Base-by-base conservation (phyloP, 2,888 invertebrate species). In the Diploptera punctata region DNA sequence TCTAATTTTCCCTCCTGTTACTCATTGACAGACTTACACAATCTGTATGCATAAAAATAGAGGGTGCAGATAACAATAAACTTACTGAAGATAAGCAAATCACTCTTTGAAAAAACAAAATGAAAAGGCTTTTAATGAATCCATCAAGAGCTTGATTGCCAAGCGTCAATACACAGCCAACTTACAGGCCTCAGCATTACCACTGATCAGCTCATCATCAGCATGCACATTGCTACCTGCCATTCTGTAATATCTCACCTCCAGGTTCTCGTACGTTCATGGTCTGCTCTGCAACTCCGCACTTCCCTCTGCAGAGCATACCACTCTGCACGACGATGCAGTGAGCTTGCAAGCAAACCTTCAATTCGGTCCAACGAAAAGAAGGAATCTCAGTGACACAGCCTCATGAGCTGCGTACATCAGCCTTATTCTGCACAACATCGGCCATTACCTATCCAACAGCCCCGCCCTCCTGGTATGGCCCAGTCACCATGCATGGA, bases 401-500 rank as follows among this genome's bases (percentile, higher is more conserved):
- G 57, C 57, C 31, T 2, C 57, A 57, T n/a, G 29, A 29, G 29
- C 24, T 24, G 21, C n/a, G 13, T 13, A 57, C 26, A 29, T 16
- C 57, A 5, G 33, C 33, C 33, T 5, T 33, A 10, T 33, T 33
- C 7, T 10, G 33, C 33, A 33, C 7, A 33, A 33, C 29, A n/a
- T 24, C 10, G 16, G 26, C 31, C 29, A 18, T 47, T 19, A 26
- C 65, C 57, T 73, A 73, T 5, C 73, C 70, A 18, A 73, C 75
- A 47, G 75, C 75, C 21, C 76, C 78, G 60, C 86, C 87, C 81
- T 92, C 92, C 82, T 92, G 93, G 84, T 93, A 94, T 74, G 93
- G 93, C 76, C 94, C 94, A 76, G 94, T 93, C 79, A 93, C 92
- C 83, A 93, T 91, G 85, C 94, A 94, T 60, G 92, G 92, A 82